phyloP scores from a whole-genome alignment of 2,797 vertebrate species.

The Eupleurogrammus muticus region DNA sequence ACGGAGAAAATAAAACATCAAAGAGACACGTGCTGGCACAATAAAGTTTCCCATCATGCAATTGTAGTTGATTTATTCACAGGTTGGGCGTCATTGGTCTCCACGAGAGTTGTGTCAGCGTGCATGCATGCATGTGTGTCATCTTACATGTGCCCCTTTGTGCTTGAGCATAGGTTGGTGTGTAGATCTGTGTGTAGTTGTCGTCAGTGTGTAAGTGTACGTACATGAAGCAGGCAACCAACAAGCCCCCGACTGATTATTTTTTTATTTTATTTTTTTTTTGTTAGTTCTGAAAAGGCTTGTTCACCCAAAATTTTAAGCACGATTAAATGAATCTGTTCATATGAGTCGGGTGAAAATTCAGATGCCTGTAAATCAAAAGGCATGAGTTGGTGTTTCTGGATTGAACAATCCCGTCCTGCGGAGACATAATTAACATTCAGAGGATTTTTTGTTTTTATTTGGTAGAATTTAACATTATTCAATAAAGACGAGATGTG shows the following conservation, averaged over 20 bases:
- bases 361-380: conserved; percentile 35
- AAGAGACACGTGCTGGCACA: conserved; percentile 84
- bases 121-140: conserved; percentile 82
- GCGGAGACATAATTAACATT: conserved; percentile 62
- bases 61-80: conserved; percentile 81
- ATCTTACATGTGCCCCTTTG: conserved; percentile 78
- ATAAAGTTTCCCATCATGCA: conserved; percentile 84
- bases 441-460: conserved; percentile 67
- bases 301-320: conserved; percentile 12
- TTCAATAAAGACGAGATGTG: conserved; percentile 57
- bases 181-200: conserved; percentile 42
- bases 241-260: conserved; percentile 39
- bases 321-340: conserved; percentile 1
- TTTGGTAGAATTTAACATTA: conserved; percentile 69
- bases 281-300: conserved; percentile 17
- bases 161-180: conserved; percentile 77
- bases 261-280: not conserved
- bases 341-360: conserved; percentile 22
- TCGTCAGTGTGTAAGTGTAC: conserved; percentile 23
- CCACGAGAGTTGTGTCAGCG: conserved; percentile 67
- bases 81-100: conserved; percentile 76
- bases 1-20: conserved; percentile 62
- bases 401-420: conserved; percentile 32
- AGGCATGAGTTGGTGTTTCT: conserved; percentile 48
- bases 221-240: conserved; percentile 53